phyloP scores from a whole-genome alignment of 1,140 invertebrate genomes.

The Glomeris maerens region DNA sequence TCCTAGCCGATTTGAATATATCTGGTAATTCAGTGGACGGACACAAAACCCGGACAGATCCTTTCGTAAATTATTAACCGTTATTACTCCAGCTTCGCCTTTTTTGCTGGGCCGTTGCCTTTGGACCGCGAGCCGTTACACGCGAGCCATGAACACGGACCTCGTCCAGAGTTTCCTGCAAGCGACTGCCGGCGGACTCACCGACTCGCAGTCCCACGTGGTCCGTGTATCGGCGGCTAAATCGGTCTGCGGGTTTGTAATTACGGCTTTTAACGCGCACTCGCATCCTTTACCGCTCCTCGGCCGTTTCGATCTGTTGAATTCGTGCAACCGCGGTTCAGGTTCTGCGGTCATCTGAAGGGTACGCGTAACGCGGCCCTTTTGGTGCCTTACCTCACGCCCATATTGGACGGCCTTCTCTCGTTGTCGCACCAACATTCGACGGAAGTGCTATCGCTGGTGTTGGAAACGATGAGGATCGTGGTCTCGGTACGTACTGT shows the following conservation, averaged over 20 bases:
- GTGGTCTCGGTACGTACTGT: conserved; percentile 43
- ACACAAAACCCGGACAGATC: conserved; percentile 5
- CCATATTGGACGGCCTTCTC: conserved; percentile 38
- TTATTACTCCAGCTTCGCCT: conserved; percentile 34
- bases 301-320: neutral
- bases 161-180: conserved; percentile 39
- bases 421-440: conserved; percentile 37
- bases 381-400: conserved; percentile 35
- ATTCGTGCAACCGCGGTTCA: conserved; percentile 14
- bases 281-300: no score
- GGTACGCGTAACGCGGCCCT: conserved; percentile 27
- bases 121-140: conserved; percentile 52
- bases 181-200: conserved; percentile 45
- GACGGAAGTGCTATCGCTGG: conserved; percentile 45
- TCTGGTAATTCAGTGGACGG: conserved; percentile 25
- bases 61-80: conserved; percentile 6
- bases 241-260: conserved; percentile 24
- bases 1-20: conserved; percentile 33
- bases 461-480: conserved; percentile 49
- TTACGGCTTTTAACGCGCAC: neutral
- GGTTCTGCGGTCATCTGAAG: conserved; percentile 43
- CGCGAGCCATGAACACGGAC: conserved; percentile 19
- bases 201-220: conserved; percentile 37
- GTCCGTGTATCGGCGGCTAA: conserved; percentile 36
- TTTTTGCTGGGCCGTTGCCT: conserved; percentile 55